Evolutionary conservation across 1,140 invertebrate species (phyloP), one percentile per base, ranked within the genome.

Genomic region (Eupristina koningsbergeri): DNA sequence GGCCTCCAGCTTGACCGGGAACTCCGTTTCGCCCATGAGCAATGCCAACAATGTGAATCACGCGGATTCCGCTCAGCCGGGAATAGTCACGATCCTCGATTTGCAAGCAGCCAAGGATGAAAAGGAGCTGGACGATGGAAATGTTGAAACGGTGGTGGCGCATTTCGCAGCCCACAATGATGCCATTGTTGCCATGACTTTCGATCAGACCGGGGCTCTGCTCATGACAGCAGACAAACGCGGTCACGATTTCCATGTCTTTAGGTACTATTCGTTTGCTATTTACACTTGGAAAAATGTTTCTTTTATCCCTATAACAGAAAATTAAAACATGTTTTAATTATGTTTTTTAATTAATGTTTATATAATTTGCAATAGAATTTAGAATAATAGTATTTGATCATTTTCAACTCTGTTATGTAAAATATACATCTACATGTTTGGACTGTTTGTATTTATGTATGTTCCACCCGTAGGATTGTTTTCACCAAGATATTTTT

Each of bases 211-310:
- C 81, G 98, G 98, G 17, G 95, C 97, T 89, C 90, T 99, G 71
- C 93, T 99, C 36, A 93, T 99, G 77, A 99, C 98, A 2, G 97
- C 97, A 0, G 98, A 99, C 92, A 95, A 96, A 85, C 93, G 96
- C n/a, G 98, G 98, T 0, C 98, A 99, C 89, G 97, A 98, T 89
- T 99, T 99, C 92, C 97, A 99, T 91, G 94, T 99, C 71, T 99
- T 99, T 92, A 94, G 84, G 79, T 84, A 84, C 8, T 69, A 19
- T 67, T 17, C 6, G 41, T 19, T 22, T 17, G 45, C 3, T 53
- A 22, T 50, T 47, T 74, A 50, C 15, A 50, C 8, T 17, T n/a
- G 47, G 15, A 1, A 50, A 50, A 50, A 17, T 17, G n/a, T n/a
- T n/a, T n/a, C n/a, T n/a, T n/a, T n/a, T n/a, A n/a, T n/a, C n/a